phyloP scores from a whole-genome alignment of 2,888 invertebrate species.

The Rapana venosa region DNA sequence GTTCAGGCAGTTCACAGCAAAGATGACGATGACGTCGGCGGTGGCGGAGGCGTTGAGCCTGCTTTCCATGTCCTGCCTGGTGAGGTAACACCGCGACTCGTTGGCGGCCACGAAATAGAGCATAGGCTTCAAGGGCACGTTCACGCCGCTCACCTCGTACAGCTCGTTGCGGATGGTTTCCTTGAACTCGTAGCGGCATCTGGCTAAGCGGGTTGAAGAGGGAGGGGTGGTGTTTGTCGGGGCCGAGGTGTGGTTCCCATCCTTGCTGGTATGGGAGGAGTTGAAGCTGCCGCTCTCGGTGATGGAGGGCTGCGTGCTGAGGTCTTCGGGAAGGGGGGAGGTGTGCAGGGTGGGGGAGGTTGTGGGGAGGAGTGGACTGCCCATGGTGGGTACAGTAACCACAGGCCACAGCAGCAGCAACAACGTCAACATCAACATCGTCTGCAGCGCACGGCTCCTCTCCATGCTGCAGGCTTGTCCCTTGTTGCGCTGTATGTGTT shows the following conservation, averaged over 20 bases:
- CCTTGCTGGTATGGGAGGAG: neutral
- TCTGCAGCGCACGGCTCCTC: neutral
- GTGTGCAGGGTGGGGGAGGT: neutral
- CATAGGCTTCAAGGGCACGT: neutral
- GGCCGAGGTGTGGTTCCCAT: neutral
- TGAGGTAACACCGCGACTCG: conserved; percentile 8
- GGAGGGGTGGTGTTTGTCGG: neutral
- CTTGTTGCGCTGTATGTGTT: neutral
- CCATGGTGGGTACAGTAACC: neutral
- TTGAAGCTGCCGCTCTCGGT: neutral
- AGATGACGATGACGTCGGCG: neutral
- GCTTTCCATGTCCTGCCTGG: conserved; percentile 18
- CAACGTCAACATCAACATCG: too few relatives aligned
- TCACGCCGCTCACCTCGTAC: neutral
- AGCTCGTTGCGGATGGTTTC: neutral
- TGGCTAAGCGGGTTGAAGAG: neutral
- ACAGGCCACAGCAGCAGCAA: neutral
- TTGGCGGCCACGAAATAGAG: neutral
- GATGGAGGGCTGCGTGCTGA: neutral
- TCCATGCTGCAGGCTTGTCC: neutral
- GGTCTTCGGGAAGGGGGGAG: neutral
- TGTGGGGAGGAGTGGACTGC: neutral
- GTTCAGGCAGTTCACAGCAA: neutral
- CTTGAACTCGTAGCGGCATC: neutral
- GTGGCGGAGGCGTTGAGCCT: neutral